Base-by-base conservation (phyloP, 2,113 vertebrate genomes). In the Macaca nemestrina region DNA sequence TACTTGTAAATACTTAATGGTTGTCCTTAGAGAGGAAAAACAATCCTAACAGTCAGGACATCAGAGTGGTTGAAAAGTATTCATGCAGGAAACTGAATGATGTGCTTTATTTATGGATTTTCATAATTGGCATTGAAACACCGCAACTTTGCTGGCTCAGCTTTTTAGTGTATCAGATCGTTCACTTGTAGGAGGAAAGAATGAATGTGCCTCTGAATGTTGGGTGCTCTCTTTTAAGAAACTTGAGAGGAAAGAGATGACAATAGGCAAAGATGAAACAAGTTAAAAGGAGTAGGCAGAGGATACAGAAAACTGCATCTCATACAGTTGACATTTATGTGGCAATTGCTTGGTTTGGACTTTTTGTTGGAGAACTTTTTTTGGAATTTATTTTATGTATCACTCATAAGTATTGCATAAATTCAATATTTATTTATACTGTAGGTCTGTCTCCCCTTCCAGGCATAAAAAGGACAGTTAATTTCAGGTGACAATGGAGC, bases 311-410 rank as follows among this genome's bases (percentile, higher is more conserved):
- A 92, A 86, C 43, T 30, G 12, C 3, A 38, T 40, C 16, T 43
- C 20, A 68, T 40, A 43, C 17, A 52, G 23, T 25, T 59, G 30
- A 50, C 43, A 30, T 45, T 75, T 78, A 73, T 38, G 32, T 68
- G 35, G n/a, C 64, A 88, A 20, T 35, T 85, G 14, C 35, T 92
- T 78, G 38, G 10, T 64, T 59, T 55, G 25, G 25, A 8, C 32
- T 43, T 86, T 84, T 88, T 83, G 7, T 82, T 73, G 59, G 82
- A 81, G 61, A 78, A 91, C 16, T 82, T 94, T 96, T 86, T 92
- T 86, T 35, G 82, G 87, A 86, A 75, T 9, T 95, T 72, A 79
- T 61, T 80, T 87, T 90, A 48, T 75, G 11, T 20, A n/a, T 85
- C 27, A 72, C 59, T 90, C 16, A 30, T 35, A 82, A 93, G 52